Evolutionary conservation across 1,140 invertebrate genomes (phyloP).

Genomic region (Aphaenogaster floridana): DNA sequence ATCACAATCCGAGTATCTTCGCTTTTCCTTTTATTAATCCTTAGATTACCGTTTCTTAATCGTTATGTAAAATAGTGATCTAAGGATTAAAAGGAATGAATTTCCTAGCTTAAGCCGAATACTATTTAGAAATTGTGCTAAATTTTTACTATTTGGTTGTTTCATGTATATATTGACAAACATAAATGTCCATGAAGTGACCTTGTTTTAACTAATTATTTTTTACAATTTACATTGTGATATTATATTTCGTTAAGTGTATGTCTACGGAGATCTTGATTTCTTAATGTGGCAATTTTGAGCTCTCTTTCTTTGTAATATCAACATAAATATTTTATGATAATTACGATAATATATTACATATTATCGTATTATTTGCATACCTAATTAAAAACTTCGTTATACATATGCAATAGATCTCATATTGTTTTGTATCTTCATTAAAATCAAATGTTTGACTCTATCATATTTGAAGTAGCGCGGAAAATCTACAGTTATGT

Average conservation of each 20-base stretch:
- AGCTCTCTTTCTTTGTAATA: conserved; percentile 48
- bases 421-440: conserved; percentile 88
- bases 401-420: conserved; percentile 25
- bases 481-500: conserved; percentile 91
- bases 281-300: conserved; percentile 23
- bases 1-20: conserved; percentile 18
- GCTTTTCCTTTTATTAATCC: conserved; percentile 28
- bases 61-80: neutral
- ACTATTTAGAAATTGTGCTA: neutral
- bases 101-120: neutral
- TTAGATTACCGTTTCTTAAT: conserved; percentile 34
- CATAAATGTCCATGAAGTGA: neutral
- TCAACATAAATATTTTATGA: conserved; percentile 13
- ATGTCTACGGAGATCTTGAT: neutral
- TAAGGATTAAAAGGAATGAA: neutral
- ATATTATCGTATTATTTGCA: conserved; percentile 34
- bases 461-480: conserved; percentile 94
- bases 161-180: neutral
- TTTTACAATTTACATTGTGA: conserved; percentile 19
- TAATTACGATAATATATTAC: conserved; percentile 21
- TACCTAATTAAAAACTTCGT: conserved; percentile 41
- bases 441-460: conserved; percentile 92
- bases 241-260: conserved; percentile 17
- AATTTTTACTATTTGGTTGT: conserved; percentile 17
- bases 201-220: conserved; percentile 29